Evolutionary conservation across 2,888 invertebrate genomes (phyloP).

Genomic region (Noctua janthe): DNA sequence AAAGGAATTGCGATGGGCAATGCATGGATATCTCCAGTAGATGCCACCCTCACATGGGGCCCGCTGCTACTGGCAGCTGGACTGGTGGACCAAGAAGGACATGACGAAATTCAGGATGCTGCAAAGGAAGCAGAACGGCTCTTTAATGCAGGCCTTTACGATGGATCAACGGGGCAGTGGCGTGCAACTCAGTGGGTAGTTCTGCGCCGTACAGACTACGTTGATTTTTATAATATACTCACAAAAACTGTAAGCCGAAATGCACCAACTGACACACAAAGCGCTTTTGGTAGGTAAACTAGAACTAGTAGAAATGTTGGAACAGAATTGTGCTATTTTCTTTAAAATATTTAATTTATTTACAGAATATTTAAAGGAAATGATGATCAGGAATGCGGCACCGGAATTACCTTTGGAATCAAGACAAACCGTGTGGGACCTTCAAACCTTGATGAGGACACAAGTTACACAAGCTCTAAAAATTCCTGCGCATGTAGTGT

Average conservation of each 20-base stretch:
- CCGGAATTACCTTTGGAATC: conserved; percentile 61
- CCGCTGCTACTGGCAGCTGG: conserved; percentile 94
- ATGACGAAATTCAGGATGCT: conserved; percentile 89
- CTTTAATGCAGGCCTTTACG: conserved; percentile 90
- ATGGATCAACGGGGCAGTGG: conserved; percentile 92
- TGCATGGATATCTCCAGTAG: conserved; percentile 97
- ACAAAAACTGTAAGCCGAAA: conserved; percentile 81
- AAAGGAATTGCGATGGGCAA: conserved; percentile 96
- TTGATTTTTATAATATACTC: conserved; percentile 96
- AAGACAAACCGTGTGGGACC: conserved; percentile 72
- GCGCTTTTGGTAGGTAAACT: conserved; percentile 71
- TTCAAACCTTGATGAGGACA: conserved; percentile 93
- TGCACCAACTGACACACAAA: conserved; percentile 68
- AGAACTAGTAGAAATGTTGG: neutral
- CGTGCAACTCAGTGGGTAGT: conserved; percentile 91
- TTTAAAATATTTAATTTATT: conserved; percentile 21
- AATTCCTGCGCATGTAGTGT: conserved; percentile 91
- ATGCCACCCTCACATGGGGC: conserved; percentile 96
- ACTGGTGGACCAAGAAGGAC: conserved; percentile 93
- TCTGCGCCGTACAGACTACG: conserved; percentile 90
- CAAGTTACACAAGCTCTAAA: conserved; percentile 92
- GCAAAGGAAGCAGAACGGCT: conserved; percentile 90
- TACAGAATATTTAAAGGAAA: conserved; percentile 80
- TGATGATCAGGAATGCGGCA: conserved; percentile 78
- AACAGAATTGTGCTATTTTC: neutral